Evolutionary conservation across 2,888 invertebrate species (phyloP), one percentile per base, ranked within the genome.

Genomic region (Drosophila percnosoma): DNA sequence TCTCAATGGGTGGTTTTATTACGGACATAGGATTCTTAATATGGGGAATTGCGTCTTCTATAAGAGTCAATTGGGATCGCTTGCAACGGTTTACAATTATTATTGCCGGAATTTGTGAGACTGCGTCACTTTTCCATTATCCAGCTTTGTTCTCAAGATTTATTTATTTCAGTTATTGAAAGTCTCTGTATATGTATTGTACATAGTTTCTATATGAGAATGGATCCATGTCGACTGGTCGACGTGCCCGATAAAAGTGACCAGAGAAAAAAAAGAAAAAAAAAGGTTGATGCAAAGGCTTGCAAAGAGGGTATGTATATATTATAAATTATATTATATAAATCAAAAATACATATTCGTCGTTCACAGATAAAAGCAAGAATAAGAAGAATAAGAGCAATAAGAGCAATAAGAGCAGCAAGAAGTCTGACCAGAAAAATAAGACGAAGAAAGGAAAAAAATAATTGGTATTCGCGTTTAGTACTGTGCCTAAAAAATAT

Each of bases 1-100:
- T 90, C 67, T 90, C 90, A 8, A 6, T 75, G 15, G 42, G 27
- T 29, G 87, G 87, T 18, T 90, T 90, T 24, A 7, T 82, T 7
- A 48, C 67, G 51, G 89, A 87, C 45, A 24, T 80, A 10, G 11
- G 68, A 15, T 81, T 87, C 31, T 40, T 86, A 6, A 48, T 83
- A 1, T 89, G 80, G 80, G 87, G 82, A 24, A 40, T 86, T 18
- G 33, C 66, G 2, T 63, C 72, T 13, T 74, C 89, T 7, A 29
- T 83, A 24, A 60, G 58, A 3, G 62, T 89, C 4, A 78, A 82
- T 38, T 80, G 80, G 78, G 75, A 76, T 40, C 70, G 62, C 7
- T 45, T 82, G 0, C 29, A 42, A 18, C 68, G 76, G 64, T 89
- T 82, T 31, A 42, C 59, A 1, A 69, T 88, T 24, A 57, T 87